These are phyloP conservation scores for Apodemus speciosus DNA, from an alignment of 2,113 vertebrate species.

Conservation along the genomic window DNA sequence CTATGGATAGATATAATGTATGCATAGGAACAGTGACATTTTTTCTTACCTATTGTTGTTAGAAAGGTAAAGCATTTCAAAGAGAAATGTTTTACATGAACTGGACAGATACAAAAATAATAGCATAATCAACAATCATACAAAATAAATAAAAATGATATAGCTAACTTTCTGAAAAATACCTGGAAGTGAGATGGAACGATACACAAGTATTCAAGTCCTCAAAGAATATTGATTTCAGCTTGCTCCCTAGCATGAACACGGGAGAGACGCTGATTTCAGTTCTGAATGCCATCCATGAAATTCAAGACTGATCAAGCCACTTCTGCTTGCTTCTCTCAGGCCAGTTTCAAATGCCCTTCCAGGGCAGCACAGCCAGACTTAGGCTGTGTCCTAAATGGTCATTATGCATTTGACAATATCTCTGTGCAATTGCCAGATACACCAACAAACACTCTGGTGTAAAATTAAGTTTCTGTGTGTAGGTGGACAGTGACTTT, in stretches of 20 bases:
- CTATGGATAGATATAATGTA: neutral
- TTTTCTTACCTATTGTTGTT: neutral
- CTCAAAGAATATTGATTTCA: neutral
- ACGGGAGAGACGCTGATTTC: neutral
- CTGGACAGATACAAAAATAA: neutral
- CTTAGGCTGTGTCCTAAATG: neutral
- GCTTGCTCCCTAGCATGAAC: too few relatives aligned
- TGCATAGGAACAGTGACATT: neutral
- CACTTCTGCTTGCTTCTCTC: neutral
- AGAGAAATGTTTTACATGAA: neutral
- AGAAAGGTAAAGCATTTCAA: neutral
- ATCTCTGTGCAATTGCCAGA: neutral
- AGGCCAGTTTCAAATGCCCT: neutral
- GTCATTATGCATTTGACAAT: conserved; percentile 48
- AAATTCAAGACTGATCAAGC: neutral
- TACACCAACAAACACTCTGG: neutral
- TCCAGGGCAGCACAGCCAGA: neutral
- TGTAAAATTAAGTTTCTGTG: neutral
- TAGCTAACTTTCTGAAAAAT: neutral
- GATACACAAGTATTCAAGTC: neutral
- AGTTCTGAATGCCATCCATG: neutral
- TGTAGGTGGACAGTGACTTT: neutral
- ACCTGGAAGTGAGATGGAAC: neutral
- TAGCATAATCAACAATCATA: neutral
- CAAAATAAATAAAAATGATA: neutral